These are phyloP conservation scores for Casuarius casuarius DNA, from an alignment of 2,113 vertebrate species.

Conservation along the genomic window DNA sequence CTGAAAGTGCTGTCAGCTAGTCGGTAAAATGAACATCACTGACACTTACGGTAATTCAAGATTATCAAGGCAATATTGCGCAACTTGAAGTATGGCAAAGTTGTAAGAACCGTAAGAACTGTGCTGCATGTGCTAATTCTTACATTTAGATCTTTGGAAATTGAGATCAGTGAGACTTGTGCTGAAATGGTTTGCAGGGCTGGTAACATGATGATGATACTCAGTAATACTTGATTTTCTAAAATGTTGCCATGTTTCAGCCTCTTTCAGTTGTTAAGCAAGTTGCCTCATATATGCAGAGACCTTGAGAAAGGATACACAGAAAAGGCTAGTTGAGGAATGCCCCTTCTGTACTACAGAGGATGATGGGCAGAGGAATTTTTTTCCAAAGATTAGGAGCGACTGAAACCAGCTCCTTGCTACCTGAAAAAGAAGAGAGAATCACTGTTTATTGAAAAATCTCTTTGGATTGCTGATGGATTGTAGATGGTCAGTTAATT, in stretches of 20 bases:
- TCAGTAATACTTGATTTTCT: not conserved
- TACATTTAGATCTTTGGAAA: not conserved
- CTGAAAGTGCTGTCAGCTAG: not conserved
- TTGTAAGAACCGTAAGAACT: not conserved
- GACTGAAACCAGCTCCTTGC: not conserved
- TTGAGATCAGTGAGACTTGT: not conserved
- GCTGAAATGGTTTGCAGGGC: no score
- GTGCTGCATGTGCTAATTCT: not conserved
- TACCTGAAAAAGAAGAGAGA: not conserved
- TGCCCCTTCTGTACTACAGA: not conserved
- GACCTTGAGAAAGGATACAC: slow-evolving; percentile 12
- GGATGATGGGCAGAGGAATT: not conserved
- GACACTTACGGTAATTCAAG: not conserved
- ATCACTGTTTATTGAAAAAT: not conserved
- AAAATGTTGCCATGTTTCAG: not conserved
- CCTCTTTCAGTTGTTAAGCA: not conserved
- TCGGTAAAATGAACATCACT: not conserved
- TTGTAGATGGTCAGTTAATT: not conserved
- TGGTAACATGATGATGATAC: not conserved
- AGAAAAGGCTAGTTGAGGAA: not conserved
- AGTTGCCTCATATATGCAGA: not conserved
- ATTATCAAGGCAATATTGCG: rapidly evolving
- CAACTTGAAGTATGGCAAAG: not conserved
- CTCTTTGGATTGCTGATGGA: not conserved
- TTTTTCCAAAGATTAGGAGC: not conserved